Conservation (phyloP, 2,113 vertebrate species). For the Misgurnus anguillicaudatus region DNA sequence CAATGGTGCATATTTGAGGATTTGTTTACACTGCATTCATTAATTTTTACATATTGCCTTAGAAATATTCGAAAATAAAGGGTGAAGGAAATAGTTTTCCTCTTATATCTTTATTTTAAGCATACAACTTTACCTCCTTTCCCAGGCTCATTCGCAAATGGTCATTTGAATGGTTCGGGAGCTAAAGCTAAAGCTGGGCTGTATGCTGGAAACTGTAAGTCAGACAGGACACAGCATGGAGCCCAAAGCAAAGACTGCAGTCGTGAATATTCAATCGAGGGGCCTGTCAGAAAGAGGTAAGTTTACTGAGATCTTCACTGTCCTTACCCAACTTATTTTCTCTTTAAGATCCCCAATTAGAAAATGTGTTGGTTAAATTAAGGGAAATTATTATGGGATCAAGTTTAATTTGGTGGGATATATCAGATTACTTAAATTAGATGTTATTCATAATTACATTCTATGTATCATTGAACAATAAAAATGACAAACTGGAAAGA, state of each 20-base stretch:
- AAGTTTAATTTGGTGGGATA: too few species aligned
- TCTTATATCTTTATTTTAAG: neutral
- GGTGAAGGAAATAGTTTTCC: neutral
- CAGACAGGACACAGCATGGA: conserved; percentile 83
- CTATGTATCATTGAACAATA: too few species aligned
- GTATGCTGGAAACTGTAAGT: conserved; percentile 75
- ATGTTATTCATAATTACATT: neutral
- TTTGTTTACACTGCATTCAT: too few species aligned
- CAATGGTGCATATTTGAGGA: too few species aligned
- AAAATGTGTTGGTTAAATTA: neutral
- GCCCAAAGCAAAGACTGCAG: conserved; percentile 85
- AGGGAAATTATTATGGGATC: too few species aligned
- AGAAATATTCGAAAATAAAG: neutral
- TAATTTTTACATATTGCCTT: neutral
- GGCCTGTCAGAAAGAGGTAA: conserved; percentile 93
- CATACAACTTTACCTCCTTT: conserved; percentile 17
- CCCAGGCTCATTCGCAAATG: conserved; percentile 89
- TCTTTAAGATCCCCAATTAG: neutral
- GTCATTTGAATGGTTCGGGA: conserved; percentile 88
- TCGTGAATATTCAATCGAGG: conserved; percentile 90
- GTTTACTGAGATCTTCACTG: conserved; percentile 46
- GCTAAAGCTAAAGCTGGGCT: conserved; percentile 85
- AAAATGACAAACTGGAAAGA: too few species aligned
- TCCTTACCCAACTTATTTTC: neutral
- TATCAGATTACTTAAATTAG: neutral